Conservation (phyloP, 2,113 vertebrate species). For the Spea multiplicata region DNA sequence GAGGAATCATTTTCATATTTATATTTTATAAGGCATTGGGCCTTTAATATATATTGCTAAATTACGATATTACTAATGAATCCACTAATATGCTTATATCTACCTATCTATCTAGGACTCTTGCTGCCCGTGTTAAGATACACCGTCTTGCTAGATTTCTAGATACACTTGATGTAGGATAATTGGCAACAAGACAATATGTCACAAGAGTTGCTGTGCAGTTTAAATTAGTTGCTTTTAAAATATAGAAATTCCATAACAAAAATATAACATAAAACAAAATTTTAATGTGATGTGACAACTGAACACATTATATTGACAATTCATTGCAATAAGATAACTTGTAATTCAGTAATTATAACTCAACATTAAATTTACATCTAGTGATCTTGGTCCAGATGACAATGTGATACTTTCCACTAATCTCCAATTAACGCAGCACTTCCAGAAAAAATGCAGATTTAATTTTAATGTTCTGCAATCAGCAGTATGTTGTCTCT, state of each 20-base stretch:
- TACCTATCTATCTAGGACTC: too few relatives aligned
- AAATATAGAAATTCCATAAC: conserved; percentile 11
- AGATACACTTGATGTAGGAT: too few relatives aligned
- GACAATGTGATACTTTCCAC: conserved; percentile 22
- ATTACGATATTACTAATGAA: too few relatives aligned
- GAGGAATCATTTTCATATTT: too few relatives aligned
- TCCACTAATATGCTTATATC: too few relatives aligned
- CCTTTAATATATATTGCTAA: too few relatives aligned
- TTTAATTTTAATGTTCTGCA: conserved; percentile 30
- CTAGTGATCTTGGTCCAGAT: conserved; percentile 36
- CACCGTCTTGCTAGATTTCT: too few relatives aligned
- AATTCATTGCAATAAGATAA: conserved; percentile 36
- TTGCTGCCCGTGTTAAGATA: too few relatives aligned
- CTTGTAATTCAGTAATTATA: conserved; percentile 40
- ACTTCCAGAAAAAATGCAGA: conserved; percentile 18
- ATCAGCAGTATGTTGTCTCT: conserved; percentile 9
- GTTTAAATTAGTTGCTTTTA: background rate
- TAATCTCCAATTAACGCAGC: conserved; percentile 32
- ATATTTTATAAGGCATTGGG: too few relatives aligned
- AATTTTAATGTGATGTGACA: conserved; percentile 13
- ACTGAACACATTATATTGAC: conserved; percentile 26
- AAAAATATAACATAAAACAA: conserved; percentile 24
- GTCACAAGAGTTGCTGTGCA: too few relatives aligned
- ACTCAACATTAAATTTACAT: conserved; percentile 35
- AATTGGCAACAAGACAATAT: too few relatives aligned